phyloP scores from a whole-genome alignment of 2,113 vertebrate species.

The Sinocyclocheilus anophthalmus region DNA sequence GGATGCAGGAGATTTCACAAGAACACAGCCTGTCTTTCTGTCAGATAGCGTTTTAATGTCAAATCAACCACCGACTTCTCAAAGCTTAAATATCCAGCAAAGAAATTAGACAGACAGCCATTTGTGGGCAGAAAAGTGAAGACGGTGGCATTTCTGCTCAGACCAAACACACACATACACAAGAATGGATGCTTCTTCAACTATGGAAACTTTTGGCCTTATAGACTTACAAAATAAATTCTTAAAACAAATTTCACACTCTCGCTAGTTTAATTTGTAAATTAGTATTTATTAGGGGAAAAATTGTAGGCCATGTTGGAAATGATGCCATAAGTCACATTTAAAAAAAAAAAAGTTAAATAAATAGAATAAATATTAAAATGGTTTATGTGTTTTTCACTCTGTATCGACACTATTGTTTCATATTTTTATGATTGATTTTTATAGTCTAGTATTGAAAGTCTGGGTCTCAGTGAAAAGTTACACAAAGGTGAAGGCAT shows the following conservation, averaged over 20 bases:
- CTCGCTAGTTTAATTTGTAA: too few species aligned
- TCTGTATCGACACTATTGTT: too few species aligned
- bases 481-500: background rate
- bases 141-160: slow-evolving; percentile 44
- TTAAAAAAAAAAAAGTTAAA: too few species aligned
- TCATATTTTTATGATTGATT: background rate
- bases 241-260: background rate
- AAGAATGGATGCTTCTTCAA: background rate
- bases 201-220: background rate
- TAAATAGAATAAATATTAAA: too few species aligned
- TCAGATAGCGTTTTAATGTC: slow-evolving; percentile 45
- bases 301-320: too few species aligned
- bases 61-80: slow-evolving; percentile 31
- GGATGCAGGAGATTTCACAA: slow-evolving; percentile 1
- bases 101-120: slow-evolving; percentile 43
- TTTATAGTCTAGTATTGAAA: background rate
- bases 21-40: slow-evolving; percentile 6
- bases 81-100: slow-evolving; percentile 45
- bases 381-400: too few species aligned
- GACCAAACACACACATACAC: background rate
- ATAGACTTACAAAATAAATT: background rate
- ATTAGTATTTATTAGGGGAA: too few species aligned
- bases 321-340: background rate
- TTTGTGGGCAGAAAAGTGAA: slow-evolving; percentile 36
- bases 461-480: background rate